Percentiles rank a stretch among this genome's conserved stretches.
Conservation (phyloP, 2,797 vertebrate species). For the Macrochelys suwanniensis region DNA sequence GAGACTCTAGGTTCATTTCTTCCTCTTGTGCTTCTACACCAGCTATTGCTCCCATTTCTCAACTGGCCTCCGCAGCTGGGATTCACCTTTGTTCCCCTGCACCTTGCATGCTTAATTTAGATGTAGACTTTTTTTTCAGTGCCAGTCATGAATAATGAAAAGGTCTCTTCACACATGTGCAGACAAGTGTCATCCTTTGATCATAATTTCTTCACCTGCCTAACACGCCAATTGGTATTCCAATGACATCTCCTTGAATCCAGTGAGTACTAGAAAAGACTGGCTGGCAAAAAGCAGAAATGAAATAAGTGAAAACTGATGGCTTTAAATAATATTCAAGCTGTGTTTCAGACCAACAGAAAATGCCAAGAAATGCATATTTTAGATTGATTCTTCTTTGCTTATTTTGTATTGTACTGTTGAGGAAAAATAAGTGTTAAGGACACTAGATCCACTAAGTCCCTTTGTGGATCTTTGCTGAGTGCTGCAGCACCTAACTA, state of each 20-base stretch:
- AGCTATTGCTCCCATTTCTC: not conserved
- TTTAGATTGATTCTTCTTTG: not conserved
- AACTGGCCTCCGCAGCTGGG: not conserved
- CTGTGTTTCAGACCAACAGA: not conserved
- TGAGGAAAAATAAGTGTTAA: not conserved
- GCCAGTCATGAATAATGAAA: conserved; percentile 35
- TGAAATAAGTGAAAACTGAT: conserved; percentile 23
- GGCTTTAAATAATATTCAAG: not conserved
- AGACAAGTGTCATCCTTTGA: conserved; percentile 30
- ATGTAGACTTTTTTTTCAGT: not conserved
- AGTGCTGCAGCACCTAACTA: not conserved
- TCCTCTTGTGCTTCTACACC: not conserved
- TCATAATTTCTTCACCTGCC: not conserved
- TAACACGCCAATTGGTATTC: not conserved
- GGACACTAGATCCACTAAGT: not conserved
- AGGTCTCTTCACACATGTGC: not conserved
- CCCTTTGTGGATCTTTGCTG: not conserved
- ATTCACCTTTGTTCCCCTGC: not conserved
- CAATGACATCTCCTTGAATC: not conserved
- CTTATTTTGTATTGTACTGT: not conserved
- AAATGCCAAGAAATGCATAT: not conserved
- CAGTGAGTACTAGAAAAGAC: not conserved
- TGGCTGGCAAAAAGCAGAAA: not conserved
- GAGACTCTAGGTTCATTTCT: not conserved
- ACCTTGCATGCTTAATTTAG: not conserved